Conservation (phyloP, 2,797 vertebrate genomes). For the Amphiprion clarkii region DNA sequence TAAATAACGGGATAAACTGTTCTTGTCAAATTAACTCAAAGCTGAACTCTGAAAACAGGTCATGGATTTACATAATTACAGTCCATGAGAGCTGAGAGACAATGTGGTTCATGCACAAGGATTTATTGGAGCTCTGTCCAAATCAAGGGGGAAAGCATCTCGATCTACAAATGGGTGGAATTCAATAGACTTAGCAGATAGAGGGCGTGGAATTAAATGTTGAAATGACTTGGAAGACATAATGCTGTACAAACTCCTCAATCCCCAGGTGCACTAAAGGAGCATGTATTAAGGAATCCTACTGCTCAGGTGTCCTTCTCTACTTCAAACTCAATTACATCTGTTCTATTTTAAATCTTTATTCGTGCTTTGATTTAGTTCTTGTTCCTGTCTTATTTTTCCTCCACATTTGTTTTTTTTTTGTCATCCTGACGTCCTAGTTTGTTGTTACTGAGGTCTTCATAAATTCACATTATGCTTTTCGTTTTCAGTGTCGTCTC, state of each 20-base stretch:
- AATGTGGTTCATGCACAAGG: background rate
- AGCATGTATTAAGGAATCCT: background rate
- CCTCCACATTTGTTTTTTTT: background rate
- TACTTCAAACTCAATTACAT: background rate
- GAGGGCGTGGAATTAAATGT: background rate
- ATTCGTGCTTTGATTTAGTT: background rate
- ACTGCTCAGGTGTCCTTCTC: background rate
- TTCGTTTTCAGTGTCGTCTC: background rate
- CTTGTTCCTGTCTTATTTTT: background rate
- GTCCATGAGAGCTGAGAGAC: slow-evolving; percentile 3
- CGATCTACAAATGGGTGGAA: background rate
- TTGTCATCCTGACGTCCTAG: background rate
- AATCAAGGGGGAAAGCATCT: background rate
- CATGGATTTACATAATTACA: slow-evolving; percentile 34
- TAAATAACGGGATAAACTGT: slow-evolving; percentile 5
- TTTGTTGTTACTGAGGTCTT: background rate
- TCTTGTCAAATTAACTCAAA: slow-evolving; percentile 10
- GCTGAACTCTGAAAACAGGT: slow-evolving; percentile 33
- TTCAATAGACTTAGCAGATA: background rate
- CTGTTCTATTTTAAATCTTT: background rate
- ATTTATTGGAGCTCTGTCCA: background rate
- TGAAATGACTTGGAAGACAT: background rate
- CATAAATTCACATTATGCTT: background rate
- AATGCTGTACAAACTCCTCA: background rate
- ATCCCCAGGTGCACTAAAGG: background rate